Conservation (phyloP, 2,797 vertebrate species). For the Poeciliopsis paucimaculata region DNA sequence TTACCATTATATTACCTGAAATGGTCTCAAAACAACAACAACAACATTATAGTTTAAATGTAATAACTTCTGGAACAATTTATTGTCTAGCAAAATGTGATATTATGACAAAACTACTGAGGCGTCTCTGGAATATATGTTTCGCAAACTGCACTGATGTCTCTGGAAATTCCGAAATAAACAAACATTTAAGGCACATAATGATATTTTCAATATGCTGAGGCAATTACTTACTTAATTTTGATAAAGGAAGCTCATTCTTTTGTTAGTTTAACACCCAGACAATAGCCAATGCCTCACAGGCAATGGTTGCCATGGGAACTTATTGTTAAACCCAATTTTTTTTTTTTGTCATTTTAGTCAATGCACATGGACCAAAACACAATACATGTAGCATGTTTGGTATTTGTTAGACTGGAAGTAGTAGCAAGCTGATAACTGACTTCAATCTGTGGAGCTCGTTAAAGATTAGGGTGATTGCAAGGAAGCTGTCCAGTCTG, state of each 20-base stretch:
- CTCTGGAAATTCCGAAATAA: neutral
- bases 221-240: neutral
- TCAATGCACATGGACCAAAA: neutral
- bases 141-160: neutral
- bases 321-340: neutral
- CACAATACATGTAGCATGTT: neutral
- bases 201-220: neutral
- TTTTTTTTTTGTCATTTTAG: neutral
- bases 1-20: too few relatives aligned
- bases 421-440: neutral
- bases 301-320: neutral
- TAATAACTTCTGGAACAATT: too few relatives aligned
- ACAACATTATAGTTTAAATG: too few relatives aligned
- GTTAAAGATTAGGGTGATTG: neutral
- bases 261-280: neutral
- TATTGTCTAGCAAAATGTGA: too few relatives aligned
- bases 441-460: neutral
- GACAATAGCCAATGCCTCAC: neutral
- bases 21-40: too few relatives aligned
- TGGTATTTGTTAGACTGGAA: neutral
- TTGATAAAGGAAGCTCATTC: neutral
- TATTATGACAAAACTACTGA: neutral
- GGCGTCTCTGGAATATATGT: conserved; percentile 6
- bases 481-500: neutral
- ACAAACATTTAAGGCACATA: neutral